Conservation (phyloP, 2,113 vertebrate species). For the Climacteris rufus region DNA sequence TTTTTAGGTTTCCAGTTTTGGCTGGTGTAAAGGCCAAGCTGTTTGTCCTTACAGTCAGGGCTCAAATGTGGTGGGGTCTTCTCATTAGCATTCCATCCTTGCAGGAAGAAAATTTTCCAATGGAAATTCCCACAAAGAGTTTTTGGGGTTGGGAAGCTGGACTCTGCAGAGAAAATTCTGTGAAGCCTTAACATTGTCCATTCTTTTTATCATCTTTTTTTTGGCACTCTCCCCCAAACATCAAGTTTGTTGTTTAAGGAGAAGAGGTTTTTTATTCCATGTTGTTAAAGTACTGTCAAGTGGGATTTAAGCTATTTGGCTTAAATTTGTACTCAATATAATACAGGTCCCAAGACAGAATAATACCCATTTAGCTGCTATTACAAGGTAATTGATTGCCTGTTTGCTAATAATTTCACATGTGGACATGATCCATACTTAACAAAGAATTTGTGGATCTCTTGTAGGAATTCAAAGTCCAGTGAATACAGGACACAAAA, state of each 20-base stretch:
- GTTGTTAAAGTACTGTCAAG: background rate
- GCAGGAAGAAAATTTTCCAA: background rate
- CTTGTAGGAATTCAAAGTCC: background rate
- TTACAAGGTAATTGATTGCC: background rate
- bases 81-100: background rate
- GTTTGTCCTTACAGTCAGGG: background rate
- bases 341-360: background rate
- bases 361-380: background rate
- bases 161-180: background rate
- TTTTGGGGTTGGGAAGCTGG: background rate
- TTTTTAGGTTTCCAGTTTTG: background rate
- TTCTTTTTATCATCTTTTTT: background rate
- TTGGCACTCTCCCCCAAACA: background rate
- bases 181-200: background rate
- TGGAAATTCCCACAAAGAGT: background rate
- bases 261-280: background rate
- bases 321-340: background rate
- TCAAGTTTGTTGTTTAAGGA: background rate
- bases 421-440: background rate
- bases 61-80: fast-evolving
- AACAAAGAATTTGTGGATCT: background rate
- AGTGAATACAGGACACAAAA: background rate
- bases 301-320: background rate
- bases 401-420: background rate
- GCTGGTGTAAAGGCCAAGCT: background rate